These are phyloP conservation scores for Gymnogyps californianus DNA, from an alignment of 2,113 vertebrate species.

Conservation along the genomic window DNA sequence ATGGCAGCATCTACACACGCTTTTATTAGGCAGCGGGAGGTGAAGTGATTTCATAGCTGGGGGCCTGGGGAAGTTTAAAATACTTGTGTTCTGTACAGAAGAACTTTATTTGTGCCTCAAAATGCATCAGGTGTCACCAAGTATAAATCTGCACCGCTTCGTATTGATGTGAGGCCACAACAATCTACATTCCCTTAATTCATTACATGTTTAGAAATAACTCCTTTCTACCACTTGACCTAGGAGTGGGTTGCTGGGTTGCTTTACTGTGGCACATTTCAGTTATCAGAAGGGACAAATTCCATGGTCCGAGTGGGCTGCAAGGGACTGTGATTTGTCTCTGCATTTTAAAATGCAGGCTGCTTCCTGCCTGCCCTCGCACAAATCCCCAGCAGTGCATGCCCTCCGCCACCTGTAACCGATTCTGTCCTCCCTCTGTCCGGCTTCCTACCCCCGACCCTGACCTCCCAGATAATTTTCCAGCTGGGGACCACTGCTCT, in stretches of 20 bases:
- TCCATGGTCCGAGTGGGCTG: accelerated
- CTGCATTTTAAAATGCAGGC: background rate
- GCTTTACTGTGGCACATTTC: background rate
- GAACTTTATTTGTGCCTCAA: background rate
- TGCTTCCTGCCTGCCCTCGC: background rate
- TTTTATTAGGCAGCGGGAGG: no score
- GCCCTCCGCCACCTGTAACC: background rate
- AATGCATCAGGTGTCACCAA: background rate
- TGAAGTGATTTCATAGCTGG: background rate
- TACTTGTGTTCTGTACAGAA: background rate
- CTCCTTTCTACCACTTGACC: background rate
- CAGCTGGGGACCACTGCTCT: background rate
- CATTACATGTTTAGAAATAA: background rate
- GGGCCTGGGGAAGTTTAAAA: background rate
- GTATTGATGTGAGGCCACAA: background rate
- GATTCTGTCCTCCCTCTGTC: background rate
- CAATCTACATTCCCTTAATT: background rate
- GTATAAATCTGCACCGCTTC: background rate
- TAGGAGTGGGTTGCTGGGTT: background rate
- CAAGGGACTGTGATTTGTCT: background rate
- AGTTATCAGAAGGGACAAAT: no score
- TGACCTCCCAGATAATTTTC: background rate
- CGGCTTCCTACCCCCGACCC: accelerated
- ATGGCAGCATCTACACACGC: no score
- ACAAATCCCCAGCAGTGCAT: accelerated